Conservation (phyloP, 1,140 invertebrate species). For the Parapsyche elsis region DNA sequence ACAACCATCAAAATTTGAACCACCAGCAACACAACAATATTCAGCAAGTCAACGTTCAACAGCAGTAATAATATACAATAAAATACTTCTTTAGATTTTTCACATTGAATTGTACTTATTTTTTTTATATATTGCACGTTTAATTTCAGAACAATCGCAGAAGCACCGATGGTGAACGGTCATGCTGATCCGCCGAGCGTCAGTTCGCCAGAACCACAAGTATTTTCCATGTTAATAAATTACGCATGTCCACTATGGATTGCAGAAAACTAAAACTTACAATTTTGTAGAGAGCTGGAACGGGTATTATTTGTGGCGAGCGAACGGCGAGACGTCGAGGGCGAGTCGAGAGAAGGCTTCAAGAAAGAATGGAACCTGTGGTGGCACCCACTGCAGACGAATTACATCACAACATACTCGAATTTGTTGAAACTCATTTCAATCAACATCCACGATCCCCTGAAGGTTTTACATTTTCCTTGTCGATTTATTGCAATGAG, state of each 20-base stretch:
- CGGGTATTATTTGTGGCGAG: slow-evolving; percentile 61
- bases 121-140: neutral
- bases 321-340: slow-evolving; percentile 82
- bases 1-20: slow-evolving; percentile 37
- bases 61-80: neutral
- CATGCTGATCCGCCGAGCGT: slow-evolving; percentile 49
- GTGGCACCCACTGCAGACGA: slow-evolving; percentile 60
- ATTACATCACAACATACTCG: slow-evolving; percentile 84
- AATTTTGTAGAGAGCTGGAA: slow-evolving; percentile 49
- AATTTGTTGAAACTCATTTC: slow-evolving; percentile 94
- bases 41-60: slow-evolving; percentile 9
- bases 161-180: slow-evolving; percentile 52
- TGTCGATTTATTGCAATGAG: slow-evolving; percentile 71
- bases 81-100: neutral
- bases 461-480: slow-evolving; percentile 69
- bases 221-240: slow-evolving; percentile 24
- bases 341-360: slow-evolving; percentile 85
- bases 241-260: neutral
- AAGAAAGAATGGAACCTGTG: slow-evolving; percentile 73
- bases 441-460: slow-evolving; percentile 88
- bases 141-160: slow-evolving; percentile 42
- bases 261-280: neutral
- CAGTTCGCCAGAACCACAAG: slow-evolving; percentile 53
- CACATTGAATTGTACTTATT: slow-evolving; percentile 20
- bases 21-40: slow-evolving; percentile 38